A percentile compares a stretch with the other conserved stretches of the same genome.
Evolutionary conservation across 2,113 vertebrate species (phyloP).

Genomic region (Dascyllus trimaculatus): DNA sequence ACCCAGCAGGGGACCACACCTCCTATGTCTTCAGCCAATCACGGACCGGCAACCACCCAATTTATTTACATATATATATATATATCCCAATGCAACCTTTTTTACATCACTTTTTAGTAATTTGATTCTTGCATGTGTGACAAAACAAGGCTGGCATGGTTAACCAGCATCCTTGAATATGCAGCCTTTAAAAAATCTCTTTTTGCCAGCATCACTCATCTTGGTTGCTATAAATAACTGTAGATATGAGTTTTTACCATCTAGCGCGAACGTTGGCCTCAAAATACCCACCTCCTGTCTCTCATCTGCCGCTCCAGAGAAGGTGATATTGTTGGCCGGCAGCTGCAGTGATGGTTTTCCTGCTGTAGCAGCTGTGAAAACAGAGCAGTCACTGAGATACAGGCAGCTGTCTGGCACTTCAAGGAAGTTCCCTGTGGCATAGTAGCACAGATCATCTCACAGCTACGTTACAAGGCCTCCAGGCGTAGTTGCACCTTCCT

Average conservation of each 20-base stretch:
- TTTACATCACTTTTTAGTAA: too few species aligned
- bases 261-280: slow-evolving; percentile 9
- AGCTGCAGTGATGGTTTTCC: slow-evolving; percentile 27
- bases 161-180: too few species aligned
- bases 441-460: slow-evolving; percentile 1
- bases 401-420: slow-evolving; percentile 41
- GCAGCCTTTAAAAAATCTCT: too few species aligned
- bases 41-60: too few species aligned
- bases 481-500: slow-evolving; percentile 17
- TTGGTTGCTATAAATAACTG: too few species aligned
- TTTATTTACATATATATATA: too few species aligned
- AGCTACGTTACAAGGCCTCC: slow-evolving; percentile 20
- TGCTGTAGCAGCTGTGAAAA: slow-evolving; percentile 47
- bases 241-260: background rate
- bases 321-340: slow-evolving; percentile 37
- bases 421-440: slow-evolving; percentile 32
- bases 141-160: too few species aligned
- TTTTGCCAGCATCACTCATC: too few species aligned
- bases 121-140: too few species aligned
- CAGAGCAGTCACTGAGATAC: slow-evolving; percentile 28
- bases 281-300: slow-evolving; percentile 9
- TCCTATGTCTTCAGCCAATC: too few species aligned
- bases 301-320: slow-evolving; percentile 30
- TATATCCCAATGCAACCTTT: too few species aligned
- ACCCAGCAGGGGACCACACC: too few species aligned